Base-by-base conservation (phyloP, 2,113 vertebrate species). In the Himantopus leucocephalus region DNA sequence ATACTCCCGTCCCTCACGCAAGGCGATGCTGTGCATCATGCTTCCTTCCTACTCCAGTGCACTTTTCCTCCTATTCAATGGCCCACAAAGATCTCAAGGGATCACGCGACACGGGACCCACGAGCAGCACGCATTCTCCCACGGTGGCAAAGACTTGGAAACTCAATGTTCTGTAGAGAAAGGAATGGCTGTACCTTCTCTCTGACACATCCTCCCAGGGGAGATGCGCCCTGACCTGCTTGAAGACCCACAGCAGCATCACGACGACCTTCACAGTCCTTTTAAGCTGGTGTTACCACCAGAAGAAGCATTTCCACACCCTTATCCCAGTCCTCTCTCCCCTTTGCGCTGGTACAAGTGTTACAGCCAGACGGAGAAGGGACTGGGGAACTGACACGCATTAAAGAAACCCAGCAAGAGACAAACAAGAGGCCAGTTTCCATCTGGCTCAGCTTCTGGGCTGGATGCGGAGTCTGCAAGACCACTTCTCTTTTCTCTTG, bases 41-140 rank as follows among this genome's bases (percentile, higher is more conserved):
- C 63, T 93, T 96, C 96, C 92, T 95, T 94, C 85, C 93, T 76
- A n/a, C 72, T n/a, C 63, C 1, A 0, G 20, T 41, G 50, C 39
- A 63, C 72, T 63, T 8, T 87, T 96, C 95, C 93, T 96, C 87
- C 90, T 58, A 91, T 96, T 92, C 73, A 94, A 19, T 26, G 37
- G 37, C 41, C 47, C 29, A 90, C 37, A 73, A 9, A 88, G 67
- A 62, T 48, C 45, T 70, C 79, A 20, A 43, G 63, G 73, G 37
- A 80, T 35, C 75, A 30, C 1, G 4, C 45, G 88, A 64, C 48
- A 8, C 0, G 1, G 30, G 12, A 23, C 58, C 32, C 26, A 24
- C 0, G 3, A 59, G 50, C n/a, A 75, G 34, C 56, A 75, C 4
- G 0, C 8, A 1, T n/a, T 71, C 64, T 83, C n/a, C 45, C 6